Evolutionary conservation across 1,140 invertebrate species (phyloP), one percentile per base, ranked within the genome.

Genomic region (Pteromalus puparum): DNA sequence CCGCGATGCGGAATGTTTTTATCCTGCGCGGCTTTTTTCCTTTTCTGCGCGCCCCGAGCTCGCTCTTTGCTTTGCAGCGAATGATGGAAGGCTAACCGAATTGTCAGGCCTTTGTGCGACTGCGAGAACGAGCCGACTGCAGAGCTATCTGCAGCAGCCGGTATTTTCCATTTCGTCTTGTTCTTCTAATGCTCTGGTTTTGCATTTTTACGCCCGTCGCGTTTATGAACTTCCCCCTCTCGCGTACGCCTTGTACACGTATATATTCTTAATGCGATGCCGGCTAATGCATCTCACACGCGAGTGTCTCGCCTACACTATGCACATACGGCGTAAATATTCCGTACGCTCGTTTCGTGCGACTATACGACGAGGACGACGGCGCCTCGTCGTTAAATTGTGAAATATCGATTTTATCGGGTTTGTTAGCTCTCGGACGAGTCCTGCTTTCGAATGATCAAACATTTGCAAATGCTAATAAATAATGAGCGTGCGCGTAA

Each of bases 41-140:
- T 61, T 21, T n/a, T 61, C 18, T 15, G 15, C 15, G 18, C 53
- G n/a, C 7, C 48, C 18, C 48, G 18, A 4, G 53, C 6, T n/a
- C 53, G 21, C 53, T 61, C 18, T 88, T 86, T 70, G 10, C 68
- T 70, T 30, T 7, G 24, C 24, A 26, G 65, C 65, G 26, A 68
- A 26, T 68, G 65, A 68, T 24, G 65, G 18, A 68, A 68, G 10
- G 21, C 65, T 26, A 70, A n/a, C 26, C 9, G 15, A 70, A 70
- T 70, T n/a, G 68, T 30, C 68, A 42, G 38, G 9, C 9, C 38
- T 42, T 42, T 42, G 38, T 42, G 38, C 38, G 10, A 12, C 38
- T n/a, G n/a, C 38, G 38, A 42, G 7, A 7, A 42, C 38, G 38
- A 65, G 12, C 61, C 0, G 38, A 9, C 30, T 30, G 30, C 9